These are phyloP conservation scores for Phalacrocorax brasilianus DNA, from an alignment of 2,113 vertebrate genomes.

Conservation along the genomic window DNA sequence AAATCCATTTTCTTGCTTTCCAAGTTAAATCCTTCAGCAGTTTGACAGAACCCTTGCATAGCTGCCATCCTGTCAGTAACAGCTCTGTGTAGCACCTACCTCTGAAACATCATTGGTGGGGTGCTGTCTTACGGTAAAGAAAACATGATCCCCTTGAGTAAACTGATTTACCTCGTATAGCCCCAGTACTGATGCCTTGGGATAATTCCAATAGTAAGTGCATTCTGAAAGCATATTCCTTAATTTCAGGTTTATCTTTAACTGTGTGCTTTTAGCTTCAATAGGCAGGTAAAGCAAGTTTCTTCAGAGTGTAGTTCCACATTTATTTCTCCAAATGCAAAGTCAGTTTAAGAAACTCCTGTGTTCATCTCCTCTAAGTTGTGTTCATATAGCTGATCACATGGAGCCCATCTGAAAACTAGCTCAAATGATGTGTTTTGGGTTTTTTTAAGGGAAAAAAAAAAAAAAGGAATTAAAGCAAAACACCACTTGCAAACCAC, in stretches of 20 bases:
- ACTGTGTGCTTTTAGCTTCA: neutral
- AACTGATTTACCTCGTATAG: neutral
- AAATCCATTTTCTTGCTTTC: neutral
- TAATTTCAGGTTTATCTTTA: neutral
- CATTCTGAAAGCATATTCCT: neutral
- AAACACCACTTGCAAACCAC: neutral
- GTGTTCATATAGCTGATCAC: neutral
- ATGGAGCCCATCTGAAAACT: neutral
- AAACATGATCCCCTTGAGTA: neutral
- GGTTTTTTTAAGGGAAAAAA: no score
- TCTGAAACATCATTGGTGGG: neutral
- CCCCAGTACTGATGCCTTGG: neutral
- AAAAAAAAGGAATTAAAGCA: neutral
- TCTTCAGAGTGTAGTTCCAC: neutral
- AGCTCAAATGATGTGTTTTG: neutral
- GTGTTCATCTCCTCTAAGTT: neutral
- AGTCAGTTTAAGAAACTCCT: neutral
- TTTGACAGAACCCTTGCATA: neutral
- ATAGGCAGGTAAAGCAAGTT: neutral
- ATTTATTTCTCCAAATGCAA: neutral
- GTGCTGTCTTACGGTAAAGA: neutral
- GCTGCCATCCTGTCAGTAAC: neutral
- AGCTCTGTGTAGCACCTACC: neutral
- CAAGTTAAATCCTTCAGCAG: neutral
- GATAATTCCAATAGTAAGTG: neutral